These are phyloP conservation scores for Phaethornis superciliosus DNA, from an alignment of 2,113 vertebrate genomes.

Conservation along the genomic window DNA sequence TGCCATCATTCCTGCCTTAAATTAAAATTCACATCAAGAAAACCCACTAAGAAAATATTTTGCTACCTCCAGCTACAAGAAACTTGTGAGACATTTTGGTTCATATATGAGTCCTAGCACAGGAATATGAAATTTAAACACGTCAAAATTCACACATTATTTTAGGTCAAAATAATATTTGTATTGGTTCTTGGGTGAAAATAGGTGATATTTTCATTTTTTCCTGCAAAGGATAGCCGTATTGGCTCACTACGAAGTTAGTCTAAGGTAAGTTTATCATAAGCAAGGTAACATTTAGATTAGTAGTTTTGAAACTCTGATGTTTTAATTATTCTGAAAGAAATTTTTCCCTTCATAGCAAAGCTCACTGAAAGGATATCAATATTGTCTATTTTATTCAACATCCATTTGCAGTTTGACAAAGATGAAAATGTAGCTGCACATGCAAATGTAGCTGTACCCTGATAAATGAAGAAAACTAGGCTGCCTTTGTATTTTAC, in stretches of 20 bases:
- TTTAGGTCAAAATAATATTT: neutral
- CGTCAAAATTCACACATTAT: neutral
- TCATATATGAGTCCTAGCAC: neutral
- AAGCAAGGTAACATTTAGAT: neutral
- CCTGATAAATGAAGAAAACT: conserved; percentile 51
- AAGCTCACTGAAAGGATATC: neutral
- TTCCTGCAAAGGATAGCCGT: neutral
- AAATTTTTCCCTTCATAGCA: neutral
- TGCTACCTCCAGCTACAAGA: neutral
- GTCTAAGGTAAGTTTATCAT: neutral
- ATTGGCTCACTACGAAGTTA: neutral
- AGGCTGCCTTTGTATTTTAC: conserved; percentile 64
- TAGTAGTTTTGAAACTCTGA: neutral
- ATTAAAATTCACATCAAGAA: no score
- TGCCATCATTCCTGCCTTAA: neutral
- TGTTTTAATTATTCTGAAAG: neutral
- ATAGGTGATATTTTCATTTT: neutral
- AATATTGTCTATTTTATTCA: conserved; percentile 4
- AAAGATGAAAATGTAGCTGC: conserved; percentile 21
- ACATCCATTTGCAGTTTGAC: conserved; percentile 12
- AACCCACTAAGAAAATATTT: no score
- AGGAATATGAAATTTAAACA: neutral
- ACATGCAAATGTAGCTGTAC: neutral
- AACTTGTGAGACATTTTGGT: neutral
- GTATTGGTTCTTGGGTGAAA: neutral